phyloP scores from a whole-genome alignment of 2,888 invertebrate species.

The Dolichomitus sp. region DNA sequence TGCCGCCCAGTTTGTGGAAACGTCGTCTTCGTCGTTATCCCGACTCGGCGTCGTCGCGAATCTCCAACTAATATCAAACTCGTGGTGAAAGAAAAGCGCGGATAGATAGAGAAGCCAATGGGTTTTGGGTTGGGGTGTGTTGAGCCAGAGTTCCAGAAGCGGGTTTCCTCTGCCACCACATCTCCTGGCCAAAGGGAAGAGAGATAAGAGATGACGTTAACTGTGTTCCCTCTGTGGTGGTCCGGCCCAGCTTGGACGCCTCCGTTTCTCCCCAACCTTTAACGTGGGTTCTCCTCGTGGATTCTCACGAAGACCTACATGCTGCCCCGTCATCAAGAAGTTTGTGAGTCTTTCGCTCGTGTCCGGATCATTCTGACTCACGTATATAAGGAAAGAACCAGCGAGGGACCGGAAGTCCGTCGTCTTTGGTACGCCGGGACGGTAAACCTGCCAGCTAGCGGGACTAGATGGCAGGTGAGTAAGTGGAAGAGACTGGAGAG shows the following conservation, averaged over 20 bases:
- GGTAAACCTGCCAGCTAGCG: constrained; percentile 54
- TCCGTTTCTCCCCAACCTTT: constrained; percentile 12
- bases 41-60: constrained; percentile 68
- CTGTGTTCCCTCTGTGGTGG: constrained; percentile 40
- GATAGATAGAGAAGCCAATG: constrained; percentile 44
- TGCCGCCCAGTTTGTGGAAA: constrained; percentile 43
- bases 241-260: constrained; percentile 27
- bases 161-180: constrained; percentile 23
- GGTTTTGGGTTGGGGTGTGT: constrained; percentile 19
- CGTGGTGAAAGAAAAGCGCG: constrained; percentile 75
- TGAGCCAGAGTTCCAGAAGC: constrained; percentile 17
- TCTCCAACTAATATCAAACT: constrained; percentile 84
- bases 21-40: constrained; percentile 52
- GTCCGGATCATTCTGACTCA: constrained; percentile 37
- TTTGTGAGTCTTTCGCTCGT: constrained; percentile 51
- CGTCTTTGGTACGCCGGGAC: constrained; percentile 41
- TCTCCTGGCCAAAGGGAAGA: constrained; percentile 43
- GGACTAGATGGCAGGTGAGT: constrained; percentile 53
- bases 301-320: constrained; percentile 32
- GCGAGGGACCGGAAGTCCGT: constrained; percentile 55
- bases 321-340: constrained; percentile 55
- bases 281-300: constrained; percentile 9
- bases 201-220: constrained; percentile 61
- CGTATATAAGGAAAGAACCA: constrained; percentile 55
- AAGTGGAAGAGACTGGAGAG: constrained; percentile 52